Evolutionary conservation across 2,888 invertebrate species (phyloP), one percentile per base, ranked within the genome.

Genomic region (Xylocampa areola): DNA sequence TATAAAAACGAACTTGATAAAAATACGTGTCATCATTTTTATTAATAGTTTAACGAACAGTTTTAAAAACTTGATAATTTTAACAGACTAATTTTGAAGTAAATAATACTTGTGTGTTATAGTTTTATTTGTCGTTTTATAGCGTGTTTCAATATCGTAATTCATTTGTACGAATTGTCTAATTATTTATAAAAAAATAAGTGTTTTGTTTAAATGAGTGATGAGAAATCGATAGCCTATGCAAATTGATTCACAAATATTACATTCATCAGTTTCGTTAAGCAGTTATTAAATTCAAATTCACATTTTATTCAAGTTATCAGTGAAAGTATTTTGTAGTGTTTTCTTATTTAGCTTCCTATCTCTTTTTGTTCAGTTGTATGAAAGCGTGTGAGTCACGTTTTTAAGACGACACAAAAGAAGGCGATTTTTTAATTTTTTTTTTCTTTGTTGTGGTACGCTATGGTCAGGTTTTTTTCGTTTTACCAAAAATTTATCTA

Each of bases 21-120:
- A 49, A 50, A 52, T 13, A 55, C 30, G 48, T 63, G 23, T 39
- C 55, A 52, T 62, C 57, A 66, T 32, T 43, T 23, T 13, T 45
- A 16, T 29, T 37, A 50, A 48, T 50, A 45, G 5, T 6, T 17
- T 21, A 21, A 17, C 4, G 17, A 10, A 41, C 14, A n/a, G 23
- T 40, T 35, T 48, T 30, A 40, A 57, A 57, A 51, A 50, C 44
- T 45, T 16, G 23, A 36, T 43, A 43, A 21, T 19, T 36, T 11
- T 21, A n/a, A 5, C 21, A 32, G 39, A 44, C 43, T 50, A 41
- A 35, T 40, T 29, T 36, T 17, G 17, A 17, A 17, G n/a, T 10
- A 41, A 8, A 17, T n/a, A 11, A 30, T n/a, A n/a, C n/a, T n/a
- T n/a, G n/a, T n/a, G n/a, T n/a, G n/a, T n/a, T n/a, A n/a, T n/a